Evolutionary conservation across 1,140 invertebrate genomes (phyloP), one percentile per base, ranked within the genome.

Genomic region (Scaptomyza montana): DNA sequence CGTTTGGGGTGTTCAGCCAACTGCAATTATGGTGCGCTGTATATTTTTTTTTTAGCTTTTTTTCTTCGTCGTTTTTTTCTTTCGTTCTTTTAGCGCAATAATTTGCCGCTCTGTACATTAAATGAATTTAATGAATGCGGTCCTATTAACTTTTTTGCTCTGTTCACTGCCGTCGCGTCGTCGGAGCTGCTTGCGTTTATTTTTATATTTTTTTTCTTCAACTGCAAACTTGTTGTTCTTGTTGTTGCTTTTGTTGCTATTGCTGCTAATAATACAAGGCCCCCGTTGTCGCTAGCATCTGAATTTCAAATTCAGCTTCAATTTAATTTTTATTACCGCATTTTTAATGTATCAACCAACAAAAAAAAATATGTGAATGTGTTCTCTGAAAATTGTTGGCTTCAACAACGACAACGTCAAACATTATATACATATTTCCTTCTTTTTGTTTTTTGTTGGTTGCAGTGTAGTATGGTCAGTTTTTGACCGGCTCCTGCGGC

Each of bases 91-190:
- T 77, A 72, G 76, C 73, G 84, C 76, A 89, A 90, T 90, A 91
- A 91, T 91, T 91, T 91, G 79, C 85, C 77, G 81, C 77, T 77
- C 81, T 87, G 82, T 89, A 80, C 85, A 89, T 90, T 91, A 91
- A 91, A 91, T 91, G 79, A 79, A 90, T 89, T 91, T 91, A 89
- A 91, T 91, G 89, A 91, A 87, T 91, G 89, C 89, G 72, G 81
- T 91, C 89, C 89, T 90, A 91, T 91, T 91, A 91, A 84, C 68
- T 90, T 80, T 90, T 90, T 87, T 87, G 49, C 56, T 53, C 65
- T 51, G 62, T 54, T 49, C 28, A 39, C 36, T 45, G 50, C 16
- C 41, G 47, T 51, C 65, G 55, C 41, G 47, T 51, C 65, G 55
- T 53, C 65, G 12, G 47, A 21, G 55, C 19, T 76, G 73, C 60